Percentiles rank a stretch among this genome's conserved stretches.
phyloP scores from a whole-genome alignment of 1,140 invertebrate genomes.

The Euborellia annulipes region DNA sequence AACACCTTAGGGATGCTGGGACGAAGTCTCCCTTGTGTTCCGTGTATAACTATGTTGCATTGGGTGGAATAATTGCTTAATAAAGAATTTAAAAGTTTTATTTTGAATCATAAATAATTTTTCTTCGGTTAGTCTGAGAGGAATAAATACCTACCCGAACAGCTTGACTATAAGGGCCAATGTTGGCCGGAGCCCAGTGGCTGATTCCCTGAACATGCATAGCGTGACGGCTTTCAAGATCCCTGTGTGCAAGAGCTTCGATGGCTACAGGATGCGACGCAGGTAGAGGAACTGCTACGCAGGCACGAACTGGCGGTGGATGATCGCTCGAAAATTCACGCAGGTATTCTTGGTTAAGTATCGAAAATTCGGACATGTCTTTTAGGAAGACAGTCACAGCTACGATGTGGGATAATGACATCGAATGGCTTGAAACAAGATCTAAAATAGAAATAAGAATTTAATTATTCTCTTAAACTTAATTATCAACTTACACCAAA shows the following conservation, averaged over 20 bases:
- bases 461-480: too few relatives aligned
- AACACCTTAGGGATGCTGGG: too few relatives aligned
- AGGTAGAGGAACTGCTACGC: constrained; percentile 64
- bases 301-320: constrained; percentile 78
- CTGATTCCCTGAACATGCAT: constrained; percentile 91
- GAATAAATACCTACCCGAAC: constrained; percentile 48
- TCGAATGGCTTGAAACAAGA: constrained; percentile 16
- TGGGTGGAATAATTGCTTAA: too few relatives aligned
- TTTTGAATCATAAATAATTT: too few relatives aligned
- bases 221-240: constrained; percentile 31
- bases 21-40: too few relatives aligned
- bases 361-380: constrained; percentile 61
- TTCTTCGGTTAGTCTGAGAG: too few relatives aligned
- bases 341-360: constrained; percentile 62
- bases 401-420: constrained; percentile 47
- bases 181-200: constrained; percentile 91
- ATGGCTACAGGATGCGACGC: constrained; percentile 54
- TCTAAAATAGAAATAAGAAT: constrained; percentile 14
- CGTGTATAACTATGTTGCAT: too few relatives aligned
- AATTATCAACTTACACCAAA: too few relatives aligned
- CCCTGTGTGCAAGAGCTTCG: constrained; percentile 54
- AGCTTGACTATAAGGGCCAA: constrained; percentile 89
- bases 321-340: constrained; percentile 48
- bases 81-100: too few relatives aligned
- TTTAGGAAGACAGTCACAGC: constrained; percentile 66